phyloP scores from a whole-genome alignment of 2,888 invertebrate species.

The Sipunculus nudus region DNA sequence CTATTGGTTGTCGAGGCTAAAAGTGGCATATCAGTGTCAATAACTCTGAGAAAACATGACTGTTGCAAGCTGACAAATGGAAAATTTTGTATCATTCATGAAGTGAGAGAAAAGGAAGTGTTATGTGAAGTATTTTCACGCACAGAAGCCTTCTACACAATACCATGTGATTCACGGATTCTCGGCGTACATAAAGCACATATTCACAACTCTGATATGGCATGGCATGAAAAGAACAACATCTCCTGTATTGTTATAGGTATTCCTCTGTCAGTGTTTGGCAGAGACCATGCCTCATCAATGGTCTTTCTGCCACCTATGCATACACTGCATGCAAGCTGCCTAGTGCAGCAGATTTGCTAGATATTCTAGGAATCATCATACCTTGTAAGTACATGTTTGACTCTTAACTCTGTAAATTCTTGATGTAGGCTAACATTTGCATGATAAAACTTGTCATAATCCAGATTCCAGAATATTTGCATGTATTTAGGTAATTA shows the following conservation, averaged over 20 bases:
- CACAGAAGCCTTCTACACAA: neutral
- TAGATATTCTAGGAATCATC: no score
- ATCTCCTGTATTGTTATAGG: neutral
- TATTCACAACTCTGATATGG: neutral
- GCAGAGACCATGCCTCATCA: neutral
- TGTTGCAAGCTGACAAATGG: neutral
- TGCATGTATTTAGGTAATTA: no score
- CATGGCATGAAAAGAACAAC: neutral
- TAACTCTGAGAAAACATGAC: neutral
- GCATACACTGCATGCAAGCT: no score
- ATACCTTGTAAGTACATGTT: no score
- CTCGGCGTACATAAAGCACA: neutral
- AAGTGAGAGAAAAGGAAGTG: neutral
- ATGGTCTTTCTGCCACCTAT: neutral
- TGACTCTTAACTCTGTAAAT: no score
- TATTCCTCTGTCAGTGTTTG: conserved; percentile 1
- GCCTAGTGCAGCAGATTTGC: no score
- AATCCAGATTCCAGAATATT: no score
- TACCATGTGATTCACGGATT: conserved; percentile 1
- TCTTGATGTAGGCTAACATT: no score
- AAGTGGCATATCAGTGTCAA: no score
- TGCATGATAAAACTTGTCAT: no score
- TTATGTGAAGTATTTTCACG: neutral
- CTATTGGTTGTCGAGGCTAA: neutral
- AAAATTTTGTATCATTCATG: neutral